Percentiles rank a stretch among this genome's conserved stretches.
phyloP scores from a whole-genome alignment of 2,888 invertebrate species.

The Neoaliturus tenellus region DNA sequence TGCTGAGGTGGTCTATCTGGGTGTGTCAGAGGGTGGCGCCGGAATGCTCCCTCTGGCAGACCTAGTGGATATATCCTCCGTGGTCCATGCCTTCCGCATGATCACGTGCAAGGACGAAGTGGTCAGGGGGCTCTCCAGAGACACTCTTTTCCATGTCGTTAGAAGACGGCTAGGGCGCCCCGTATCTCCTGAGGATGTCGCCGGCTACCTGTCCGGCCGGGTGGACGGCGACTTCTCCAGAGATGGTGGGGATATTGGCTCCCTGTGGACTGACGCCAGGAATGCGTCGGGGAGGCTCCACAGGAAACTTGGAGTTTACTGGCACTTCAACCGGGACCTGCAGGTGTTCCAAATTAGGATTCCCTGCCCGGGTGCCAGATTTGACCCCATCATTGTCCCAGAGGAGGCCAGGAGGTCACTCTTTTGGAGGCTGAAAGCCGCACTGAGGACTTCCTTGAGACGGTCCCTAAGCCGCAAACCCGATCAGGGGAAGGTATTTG shows the following conservation, averaged over 20 bases:
- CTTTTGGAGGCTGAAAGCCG: background rate
- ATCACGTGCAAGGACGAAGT: too few species aligned
- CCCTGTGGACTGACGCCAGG: constrained; percentile 49
- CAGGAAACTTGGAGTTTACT: constrained; percentile 35
- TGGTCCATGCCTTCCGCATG: too few species aligned
- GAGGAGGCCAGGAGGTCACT: background rate
- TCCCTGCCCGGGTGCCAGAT: background rate
- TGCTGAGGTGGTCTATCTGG: constrained; percentile 66
- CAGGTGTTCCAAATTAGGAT: background rate
- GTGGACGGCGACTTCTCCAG: constrained; percentile 42
- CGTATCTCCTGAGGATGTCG: constrained; percentile 62
- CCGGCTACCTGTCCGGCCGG: constrained; percentile 65
- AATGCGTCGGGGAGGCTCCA: constrained; percentile 63
- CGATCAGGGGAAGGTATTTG: constrained; percentile 68
- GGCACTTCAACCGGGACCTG: background rate
- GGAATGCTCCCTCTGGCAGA: too few species aligned
- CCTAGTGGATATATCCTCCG: too few species aligned
- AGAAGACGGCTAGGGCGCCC: background rate
- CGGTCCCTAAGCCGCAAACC: constrained; percentile 57
- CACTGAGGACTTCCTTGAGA: background rate
- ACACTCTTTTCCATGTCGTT: background rate
- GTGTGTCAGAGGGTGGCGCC: constrained; percentile 62
- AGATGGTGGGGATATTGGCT: constrained; percentile 59
- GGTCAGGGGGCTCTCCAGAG: background rate
- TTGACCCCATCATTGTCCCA: background rate